Evolutionary conservation across 2,113 vertebrate species (phyloP).

Genomic region (Oncorhynchus gorbuscha): DNA sequence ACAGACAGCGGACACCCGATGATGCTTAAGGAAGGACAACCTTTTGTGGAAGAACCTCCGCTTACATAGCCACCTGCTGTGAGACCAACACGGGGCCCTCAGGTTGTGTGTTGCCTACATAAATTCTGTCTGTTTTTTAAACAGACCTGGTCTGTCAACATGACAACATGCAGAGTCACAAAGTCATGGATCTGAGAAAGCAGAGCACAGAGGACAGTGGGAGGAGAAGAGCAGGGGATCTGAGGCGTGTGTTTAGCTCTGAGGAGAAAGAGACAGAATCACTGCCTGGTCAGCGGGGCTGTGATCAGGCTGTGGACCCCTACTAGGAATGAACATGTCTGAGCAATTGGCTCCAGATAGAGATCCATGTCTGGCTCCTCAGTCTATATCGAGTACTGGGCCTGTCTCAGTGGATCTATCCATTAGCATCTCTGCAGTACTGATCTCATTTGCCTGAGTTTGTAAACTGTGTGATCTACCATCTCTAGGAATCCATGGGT

Average conservation of each 20-base stretch:
- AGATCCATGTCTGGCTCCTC: conserved; percentile 54
- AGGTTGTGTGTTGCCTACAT: too few species aligned
- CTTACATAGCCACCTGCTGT: conserved; percentile 2
- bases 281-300: conserved; percentile 45
- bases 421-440: conserved; percentile 13
- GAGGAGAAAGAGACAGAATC: conserved; percentile 35
- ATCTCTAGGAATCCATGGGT: conserved; percentile 26
- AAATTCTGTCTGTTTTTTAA: background rate
- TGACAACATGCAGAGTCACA: conserved; percentile 42
- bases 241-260: conserved; percentile 43
- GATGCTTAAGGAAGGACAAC: background rate
- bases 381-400: background rate
- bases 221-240: conserved; percentile 55
- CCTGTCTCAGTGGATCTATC: conserved; percentile 1
- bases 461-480: conserved; percentile 35
- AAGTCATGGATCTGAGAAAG: background rate
- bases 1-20: background rate
- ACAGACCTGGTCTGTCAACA: conserved; percentile 19
- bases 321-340: conserved; percentile 54
- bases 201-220: conserved; percentile 42
- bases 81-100: too few species aligned
- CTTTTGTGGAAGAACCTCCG: conserved; percentile 1
- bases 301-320: conserved; percentile 49
- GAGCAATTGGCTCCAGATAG: conserved; percentile 60
- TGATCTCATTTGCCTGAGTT: conserved; percentile 39